These are phyloP conservation scores for Nasonia longicornis DNA, from an alignment of 1,140 invertebrate species.

Conservation along the genomic window DNA sequence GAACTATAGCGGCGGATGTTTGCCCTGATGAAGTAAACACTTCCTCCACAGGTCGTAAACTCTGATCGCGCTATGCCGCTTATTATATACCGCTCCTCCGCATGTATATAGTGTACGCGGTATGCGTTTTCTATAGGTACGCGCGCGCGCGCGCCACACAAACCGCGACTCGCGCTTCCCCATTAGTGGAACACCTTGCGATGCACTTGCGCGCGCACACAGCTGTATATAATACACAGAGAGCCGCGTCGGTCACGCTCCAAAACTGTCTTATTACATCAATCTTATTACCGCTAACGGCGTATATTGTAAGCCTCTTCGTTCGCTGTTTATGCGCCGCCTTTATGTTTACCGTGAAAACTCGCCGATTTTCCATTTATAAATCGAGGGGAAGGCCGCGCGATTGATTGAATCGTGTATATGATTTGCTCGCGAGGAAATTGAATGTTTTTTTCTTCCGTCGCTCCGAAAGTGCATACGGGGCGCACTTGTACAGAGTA, in stretches of 20 bases:
- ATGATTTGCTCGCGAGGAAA: slow-evolving; percentile 2
- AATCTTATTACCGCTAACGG: slow-evolving; percentile 63
- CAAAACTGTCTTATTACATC: slow-evolving; percentile 67
- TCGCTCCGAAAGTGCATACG: not conserved
- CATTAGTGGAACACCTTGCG: slow-evolving; percentile 15
- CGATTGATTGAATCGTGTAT: slow-evolving; percentile 10
- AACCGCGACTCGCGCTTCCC: not conserved
- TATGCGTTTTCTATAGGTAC: not conserved
- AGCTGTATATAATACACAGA: not conserved
- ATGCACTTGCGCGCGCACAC: not conserved
- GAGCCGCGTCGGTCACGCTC: slow-evolving; percentile 60
- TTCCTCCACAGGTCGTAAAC: slow-evolving; percentile 18
- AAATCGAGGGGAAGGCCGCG: slow-evolving; percentile 37
- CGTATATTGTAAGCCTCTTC: slow-evolving; percentile 20
- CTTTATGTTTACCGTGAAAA: not conserved
- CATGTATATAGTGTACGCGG: not conserved
- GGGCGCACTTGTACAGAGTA: not conserved
- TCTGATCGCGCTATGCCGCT: slow-evolving; percentile 2
- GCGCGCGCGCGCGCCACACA: not conserved
- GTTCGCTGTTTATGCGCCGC: not conserved
- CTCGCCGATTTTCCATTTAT: slow-evolving; percentile 33
- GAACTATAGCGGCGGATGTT: not conserved
- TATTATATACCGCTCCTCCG: not conserved
- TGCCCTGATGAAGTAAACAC: not conserved
- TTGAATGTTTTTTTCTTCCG: slow-evolving; percentile 10